These are phyloP conservation scores for Phenacoccus solenopsis DNA, from an alignment of 1,140 invertebrate species.

Conservation along the genomic window DNA sequence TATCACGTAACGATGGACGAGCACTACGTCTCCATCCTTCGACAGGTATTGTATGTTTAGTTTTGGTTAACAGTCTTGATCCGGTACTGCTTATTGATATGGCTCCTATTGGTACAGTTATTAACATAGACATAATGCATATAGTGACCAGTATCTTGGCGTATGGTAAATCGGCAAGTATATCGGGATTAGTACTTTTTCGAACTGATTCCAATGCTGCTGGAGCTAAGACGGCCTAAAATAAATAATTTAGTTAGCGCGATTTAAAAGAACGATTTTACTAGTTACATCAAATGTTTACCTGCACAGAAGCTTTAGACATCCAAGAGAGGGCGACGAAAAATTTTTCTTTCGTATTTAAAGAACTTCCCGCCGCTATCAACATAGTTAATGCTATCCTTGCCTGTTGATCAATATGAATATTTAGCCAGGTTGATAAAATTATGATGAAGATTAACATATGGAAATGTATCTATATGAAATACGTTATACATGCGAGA, in stretches of 20 bases:
- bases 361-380: constrained; percentile 52
- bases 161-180: constrained; percentile 34
- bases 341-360: constrained; percentile 77
- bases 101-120: constrained; percentile 82
- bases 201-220: constrained; percentile 54
- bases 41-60: constrained; percentile 30
- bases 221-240: constrained; percentile 66
- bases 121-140: constrained; percentile 75
- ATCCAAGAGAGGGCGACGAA: constrained; percentile 84
- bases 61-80: constrained; percentile 56
- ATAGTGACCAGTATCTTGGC: constrained; percentile 51
- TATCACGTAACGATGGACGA: constrained; percentile 64
- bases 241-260: constrained; percentile 13
- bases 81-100: constrained; percentile 72
- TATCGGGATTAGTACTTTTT: constrained; percentile 25
- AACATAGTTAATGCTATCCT: constrained; percentile 49
- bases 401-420: too few species aligned
- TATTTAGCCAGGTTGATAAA: too few species aligned
- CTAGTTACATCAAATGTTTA: constrained; percentile 27
- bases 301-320: constrained; percentile 83
- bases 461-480: too few species aligned
- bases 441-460: too few species aligned
- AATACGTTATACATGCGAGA: too few species aligned
- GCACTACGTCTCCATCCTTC: constrained; percentile 56
- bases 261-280: neutral